Evolutionary conservation across 2,888 invertebrate species (phyloP), one percentile per base, ranked within the genome.

Genomic region (Hylaea fasciaria): DNA sequence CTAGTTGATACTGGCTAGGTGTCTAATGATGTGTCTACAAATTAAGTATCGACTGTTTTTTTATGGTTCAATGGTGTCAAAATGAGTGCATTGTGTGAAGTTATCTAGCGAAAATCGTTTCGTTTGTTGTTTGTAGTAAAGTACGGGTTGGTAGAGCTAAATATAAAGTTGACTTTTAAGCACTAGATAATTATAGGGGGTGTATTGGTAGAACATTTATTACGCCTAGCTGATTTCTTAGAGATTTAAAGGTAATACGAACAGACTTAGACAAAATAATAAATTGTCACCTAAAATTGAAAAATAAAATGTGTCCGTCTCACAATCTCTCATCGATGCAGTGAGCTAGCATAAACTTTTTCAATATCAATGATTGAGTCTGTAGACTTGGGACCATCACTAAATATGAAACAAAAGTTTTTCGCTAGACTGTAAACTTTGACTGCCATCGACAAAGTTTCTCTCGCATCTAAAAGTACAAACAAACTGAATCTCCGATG

Each of bases 321-420:
- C 17, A 13, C 22, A 43, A 14, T 1, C 40, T 17, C 7, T 1
- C 22, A 12, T 12, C 14, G 11, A 9, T 13, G n/a, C 14, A 39
- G n/a, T 17, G 22, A 17, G 7, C 32, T 32, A 41, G 14, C 12
- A 32, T 14, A 47, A 58, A 52, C 10, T 52, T 58, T 52, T 58
- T 43, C 55, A 60, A 60, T 60, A 51, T 51, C 55, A 37, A 3
- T 46, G 43, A 55, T 51, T 29, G 57, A 57, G 41, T 48, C 41
- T 40, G 17, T 37, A 13, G 16, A 45, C 40, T 50, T 12, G 14
- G 28, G 0, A 28, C 49, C 52, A 12, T 32, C n/a, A 47, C 14
- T 14, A 40, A 40, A 47, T 22, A 32, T 35, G 22, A 44, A 22
- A 28, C 13, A n/a, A n/a, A 54, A 47, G 13, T 45, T 51, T n/a